Evolutionary conservation across 2,888 invertebrate genomes (phyloP), one percentile per base, ranked within the genome.

Genomic region (Hyles lineata): DNA sequence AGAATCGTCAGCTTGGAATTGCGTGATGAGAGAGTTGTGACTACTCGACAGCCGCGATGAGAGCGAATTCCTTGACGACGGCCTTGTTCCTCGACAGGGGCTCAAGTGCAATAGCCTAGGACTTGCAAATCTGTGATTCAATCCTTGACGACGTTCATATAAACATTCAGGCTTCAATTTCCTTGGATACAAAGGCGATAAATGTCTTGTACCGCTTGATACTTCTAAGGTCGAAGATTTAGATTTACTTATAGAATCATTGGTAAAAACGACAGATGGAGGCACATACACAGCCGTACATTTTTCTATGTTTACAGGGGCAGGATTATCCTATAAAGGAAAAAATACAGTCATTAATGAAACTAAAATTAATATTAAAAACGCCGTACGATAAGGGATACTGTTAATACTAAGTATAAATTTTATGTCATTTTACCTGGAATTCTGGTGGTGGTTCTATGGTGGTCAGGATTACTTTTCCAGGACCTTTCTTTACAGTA

Each of bases 391-490:
- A 15, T 43, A 15, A 11, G 11, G 15, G 43, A 35, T 1, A 35
- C 43, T 43, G 15, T 43, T 15, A 43, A 43, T 11, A 43, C 43
- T 29, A 29, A 29, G 29, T 43, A 15, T 43, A 43, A 43, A 43
- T 2, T 55, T 15, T 55, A 2, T 55, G n/a, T 55, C 1, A 17
- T 6, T 55, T 55, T 55, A 55, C 97, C 93, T 98, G 98, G 92
- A 98, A 98, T 87, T 98, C 97, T 21, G 96, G 97, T 21, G 98
- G 98, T 76, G 98, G 98, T 85, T 97, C 97, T 78, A 98, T 97
- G 21, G 97, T 96, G 52, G 95, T 93, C 72, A 95, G 85, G 80
- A 95, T 95, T 71, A 96, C 96, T 84, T 96, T 93, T 75, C 95
- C 95, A 15, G 97, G 97, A 32, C 97, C 97, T 90, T 97, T 97